Percentiles rank a stretch among this genome's conserved stretches.
Conservation (phyloP, 35 echinoderm and acorn worm genomes). For the Eucidaris tribuloides region DNA sequence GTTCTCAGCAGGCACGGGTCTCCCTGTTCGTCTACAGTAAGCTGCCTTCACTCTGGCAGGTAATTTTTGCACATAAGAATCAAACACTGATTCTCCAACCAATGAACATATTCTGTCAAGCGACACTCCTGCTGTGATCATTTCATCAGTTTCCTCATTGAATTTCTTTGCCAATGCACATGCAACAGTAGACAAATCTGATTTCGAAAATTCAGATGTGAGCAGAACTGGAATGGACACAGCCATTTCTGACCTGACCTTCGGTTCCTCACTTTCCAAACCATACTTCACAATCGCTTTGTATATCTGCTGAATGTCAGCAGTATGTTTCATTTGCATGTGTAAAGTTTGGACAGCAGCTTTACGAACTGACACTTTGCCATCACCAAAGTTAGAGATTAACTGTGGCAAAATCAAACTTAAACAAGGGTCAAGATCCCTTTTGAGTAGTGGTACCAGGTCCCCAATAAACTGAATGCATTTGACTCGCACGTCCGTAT, state of each 20-base stretch:
- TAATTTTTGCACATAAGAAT: conserved; percentile 56
- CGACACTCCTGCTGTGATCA: conserved; percentile 43
- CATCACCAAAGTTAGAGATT: conserved; percentile 76
- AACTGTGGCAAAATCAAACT: conserved; percentile 60
- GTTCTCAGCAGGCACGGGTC: conserved; percentile 23
- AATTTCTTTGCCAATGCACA: conserved; percentile 73
- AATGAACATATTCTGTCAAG: conserved; percentile 61
- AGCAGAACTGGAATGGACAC: conserved; percentile 78
- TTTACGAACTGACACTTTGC: conserved; percentile 66
- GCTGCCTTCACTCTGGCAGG: conserved; percentile 43
- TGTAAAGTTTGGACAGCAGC: conserved; percentile 89
- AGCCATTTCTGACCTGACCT: conserved; percentile 73
- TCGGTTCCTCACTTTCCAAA: conserved; percentile 69
- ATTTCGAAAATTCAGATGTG: conserved; percentile 71
- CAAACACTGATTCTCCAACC: conserved; percentile 75
- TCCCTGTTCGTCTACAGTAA: conserved; percentile 50
- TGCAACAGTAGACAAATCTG: conserved; percentile 75
- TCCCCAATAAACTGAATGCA: conserved; percentile 83
- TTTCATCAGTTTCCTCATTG: conserved; percentile 46
- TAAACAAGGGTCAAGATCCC: conserved; percentile 92
- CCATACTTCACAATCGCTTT: conserved; percentile 80
- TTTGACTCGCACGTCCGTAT: conserved; percentile 73
- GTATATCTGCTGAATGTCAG: conserved; percentile 71
- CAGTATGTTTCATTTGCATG: conserved; percentile 90
- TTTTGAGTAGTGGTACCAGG: conserved; percentile 73